Conservation (phyloP, 1,140 invertebrate genomes). For the Batillaria attramentaria region DNA sequence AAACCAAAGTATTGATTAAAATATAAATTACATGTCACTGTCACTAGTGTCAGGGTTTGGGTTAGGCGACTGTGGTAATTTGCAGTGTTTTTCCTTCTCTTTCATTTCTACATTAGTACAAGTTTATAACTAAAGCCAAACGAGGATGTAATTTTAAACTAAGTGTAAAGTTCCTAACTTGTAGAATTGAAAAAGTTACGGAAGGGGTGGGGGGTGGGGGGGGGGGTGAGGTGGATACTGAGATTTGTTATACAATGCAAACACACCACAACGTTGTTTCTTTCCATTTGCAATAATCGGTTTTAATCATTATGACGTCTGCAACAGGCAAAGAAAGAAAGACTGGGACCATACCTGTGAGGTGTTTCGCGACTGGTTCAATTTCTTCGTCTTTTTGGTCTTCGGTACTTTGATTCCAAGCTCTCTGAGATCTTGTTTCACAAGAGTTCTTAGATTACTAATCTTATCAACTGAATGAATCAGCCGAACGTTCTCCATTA, state of each 20-base stretch:
- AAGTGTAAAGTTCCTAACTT: too few species aligned
- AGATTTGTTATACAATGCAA: neutral
- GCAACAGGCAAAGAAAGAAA: constrained; percentile 24
- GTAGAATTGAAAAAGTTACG: too few species aligned
- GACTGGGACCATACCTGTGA: constrained; percentile 21
- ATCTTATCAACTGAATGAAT: constrained; percentile 57
- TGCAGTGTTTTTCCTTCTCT: too few species aligned
- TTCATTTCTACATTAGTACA: too few species aligned
- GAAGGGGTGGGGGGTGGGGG: too few species aligned
- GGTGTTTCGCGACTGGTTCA: constrained; percentile 33
- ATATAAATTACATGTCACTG: too few species aligned
- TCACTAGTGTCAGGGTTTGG: too few species aligned
- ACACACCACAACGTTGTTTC: neutral
- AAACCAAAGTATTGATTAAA: too few species aligned
- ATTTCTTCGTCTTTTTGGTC: constrained; percentile 60
- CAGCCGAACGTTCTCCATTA: constrained; percentile 43
- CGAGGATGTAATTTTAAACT: too few species aligned
- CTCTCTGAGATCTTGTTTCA: constrained; percentile 62
- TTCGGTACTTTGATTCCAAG: constrained; percentile 67
- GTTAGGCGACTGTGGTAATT: too few species aligned
- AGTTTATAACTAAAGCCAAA: too few species aligned
- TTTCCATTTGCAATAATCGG: too few species aligned
- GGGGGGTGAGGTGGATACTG: neutral
- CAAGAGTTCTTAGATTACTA: constrained; percentile 55
- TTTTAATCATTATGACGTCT: neutral